Base-by-base conservation (phyloP, 2,797 vertebrate genomes). In the Enteromius argenteus region DNA sequence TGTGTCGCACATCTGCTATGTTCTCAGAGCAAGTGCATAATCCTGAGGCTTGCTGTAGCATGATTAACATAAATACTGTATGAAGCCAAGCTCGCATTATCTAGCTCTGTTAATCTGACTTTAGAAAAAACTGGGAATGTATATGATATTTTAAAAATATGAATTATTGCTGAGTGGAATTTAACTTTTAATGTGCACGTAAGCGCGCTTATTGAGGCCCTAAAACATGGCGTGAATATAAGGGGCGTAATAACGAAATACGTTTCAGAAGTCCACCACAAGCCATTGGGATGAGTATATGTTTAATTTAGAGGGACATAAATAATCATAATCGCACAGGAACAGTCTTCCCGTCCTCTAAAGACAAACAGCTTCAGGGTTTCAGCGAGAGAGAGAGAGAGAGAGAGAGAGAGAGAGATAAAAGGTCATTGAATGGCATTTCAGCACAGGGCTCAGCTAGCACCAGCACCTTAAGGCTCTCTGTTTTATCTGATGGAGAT, bases 341-440 rank as follows among this genome's bases (percentile, higher is more conserved):
- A 51, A 68, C 17, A 58, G 46, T 76, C 73, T 42, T 53, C 64
- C 35, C 37, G 35, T 83, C 81, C 62, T 75, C 35, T 83, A 56
- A 83, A 83, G 72, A 67, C 72, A 67, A 76, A 75, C 81, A 83
- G 73, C 81, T 42, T 27, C n/a, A 53, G 82, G 75, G 75, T 32
- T 77, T 64, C 39, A 84, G 66, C 2, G 37, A 68, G 64, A 44
- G 21, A 53, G 19, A 82, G 21, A 56, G 32, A 78, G 53, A 84
- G 39, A 56, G 32, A 78, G 53, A 84, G 9, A 42, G 32, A 71
- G 17, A 82, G 21, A 44, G 32, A 84, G 75, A 84, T 32, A 71
- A 62, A 84, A 84, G 82, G 82, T 84, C 82, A 84, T 21, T 79
- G 75, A 84, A 84, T 84, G 82, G 75, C 82, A 84, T 84, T 84